Evolutionary conservation across 2,797 vertebrate genomes (phyloP).

Genomic region (Aeoliscus strigatus): DNA sequence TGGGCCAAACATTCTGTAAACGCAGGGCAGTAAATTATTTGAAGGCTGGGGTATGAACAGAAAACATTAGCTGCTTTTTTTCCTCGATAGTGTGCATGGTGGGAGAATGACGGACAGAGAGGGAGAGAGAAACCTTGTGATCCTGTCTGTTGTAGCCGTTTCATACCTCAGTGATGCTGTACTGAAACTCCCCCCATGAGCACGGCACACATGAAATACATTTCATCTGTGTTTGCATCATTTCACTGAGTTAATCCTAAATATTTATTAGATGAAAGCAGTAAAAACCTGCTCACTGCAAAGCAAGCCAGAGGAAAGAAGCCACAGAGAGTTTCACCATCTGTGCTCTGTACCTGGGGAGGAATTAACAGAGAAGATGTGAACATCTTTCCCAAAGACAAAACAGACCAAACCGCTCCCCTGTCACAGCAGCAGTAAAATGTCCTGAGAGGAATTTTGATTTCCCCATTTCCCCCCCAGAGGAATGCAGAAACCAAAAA

Average conservation of each 20-base stretch:
- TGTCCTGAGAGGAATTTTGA: conserved; percentile 3
- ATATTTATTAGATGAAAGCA: conserved; percentile 72
- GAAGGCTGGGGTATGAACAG: conserved; percentile 77
- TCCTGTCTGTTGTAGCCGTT: conserved; percentile 65
- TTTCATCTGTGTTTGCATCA: conserved; percentile 75
- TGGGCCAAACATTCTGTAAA: conserved; percentile 71
- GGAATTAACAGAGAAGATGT: conserved; percentile 27
- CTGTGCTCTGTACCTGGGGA: conserved; percentile 40
- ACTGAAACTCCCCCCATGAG: conserved; percentile 65
- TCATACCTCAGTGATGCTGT: conserved; percentile 60
- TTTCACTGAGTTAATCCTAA: conserved; percentile 73
- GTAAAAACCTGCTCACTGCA: conserved; percentile 66
- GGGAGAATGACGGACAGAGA: conserved; percentile 32
- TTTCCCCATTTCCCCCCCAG: no score
- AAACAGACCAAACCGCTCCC: conserved; percentile 25
- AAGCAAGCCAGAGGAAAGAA: conserved; percentile 40
- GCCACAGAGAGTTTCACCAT: conserved; percentile 43
- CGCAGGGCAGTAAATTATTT: conserved; percentile 75
- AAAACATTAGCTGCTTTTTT: conserved; percentile 64
- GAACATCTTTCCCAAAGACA: conserved; percentile 13
- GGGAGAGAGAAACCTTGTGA: conserved; percentile 48
- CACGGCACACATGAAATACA: conserved; percentile 66
- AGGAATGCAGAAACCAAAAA: no score
- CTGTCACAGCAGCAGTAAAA: conserved; percentile 24
- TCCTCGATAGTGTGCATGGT: conserved; percentile 22